A percentile compares a stretch with the other conserved stretches of the same genome.
phyloP scores from a whole-genome alignment of 2,113 vertebrate species.

The Vanacampus margaritifer region DNA sequence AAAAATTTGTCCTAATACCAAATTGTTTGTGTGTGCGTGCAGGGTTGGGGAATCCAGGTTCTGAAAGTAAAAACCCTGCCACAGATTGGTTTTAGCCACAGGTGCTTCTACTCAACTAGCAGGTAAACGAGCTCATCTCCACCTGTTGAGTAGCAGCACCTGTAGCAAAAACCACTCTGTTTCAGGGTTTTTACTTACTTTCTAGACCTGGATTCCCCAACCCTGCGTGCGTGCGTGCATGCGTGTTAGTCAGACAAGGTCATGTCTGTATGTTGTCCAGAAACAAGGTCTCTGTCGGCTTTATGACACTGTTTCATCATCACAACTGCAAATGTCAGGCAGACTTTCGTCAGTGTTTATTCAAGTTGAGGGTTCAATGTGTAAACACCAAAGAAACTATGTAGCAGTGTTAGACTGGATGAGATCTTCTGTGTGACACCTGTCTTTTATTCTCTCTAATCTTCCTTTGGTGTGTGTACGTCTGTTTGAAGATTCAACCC shows the following conservation, averaged over 20 bases:
- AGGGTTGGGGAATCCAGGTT: too few species aligned
- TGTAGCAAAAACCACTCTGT: too few species aligned
- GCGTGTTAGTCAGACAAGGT: slow-evolving; percentile 38
- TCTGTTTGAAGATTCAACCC: neutral
- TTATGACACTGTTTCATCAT: slow-evolving; percentile 40
- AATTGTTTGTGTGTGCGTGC: neutral
- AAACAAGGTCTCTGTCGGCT: slow-evolving; percentile 45
- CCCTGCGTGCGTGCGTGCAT: slow-evolving; percentile 1
- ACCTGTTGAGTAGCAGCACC: too few species aligned
- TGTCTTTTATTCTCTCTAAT: neutral
- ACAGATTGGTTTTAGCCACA: too few species aligned
- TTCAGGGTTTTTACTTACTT: too few species aligned
- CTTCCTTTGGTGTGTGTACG: neutral
- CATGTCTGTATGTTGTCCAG: slow-evolving; percentile 43
- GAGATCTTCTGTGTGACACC: slow-evolving; percentile 12
- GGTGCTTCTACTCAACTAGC: too few species aligned
- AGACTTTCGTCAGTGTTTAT: slow-evolving; percentile 25
- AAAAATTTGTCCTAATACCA: slow-evolving; percentile 9
- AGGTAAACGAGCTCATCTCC: too few species aligned
- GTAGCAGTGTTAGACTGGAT: slow-evolving; percentile 11
- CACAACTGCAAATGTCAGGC: slow-evolving; percentile 38
- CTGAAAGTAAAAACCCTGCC: too few species aligned
- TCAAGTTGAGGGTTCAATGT: slow-evolving; percentile 13
- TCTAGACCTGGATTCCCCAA: too few species aligned
- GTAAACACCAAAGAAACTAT: slow-evolving; percentile 11